Conservation (phyloP, 2,113 vertebrate genomes). For the Bubo blakistoni region DNA sequence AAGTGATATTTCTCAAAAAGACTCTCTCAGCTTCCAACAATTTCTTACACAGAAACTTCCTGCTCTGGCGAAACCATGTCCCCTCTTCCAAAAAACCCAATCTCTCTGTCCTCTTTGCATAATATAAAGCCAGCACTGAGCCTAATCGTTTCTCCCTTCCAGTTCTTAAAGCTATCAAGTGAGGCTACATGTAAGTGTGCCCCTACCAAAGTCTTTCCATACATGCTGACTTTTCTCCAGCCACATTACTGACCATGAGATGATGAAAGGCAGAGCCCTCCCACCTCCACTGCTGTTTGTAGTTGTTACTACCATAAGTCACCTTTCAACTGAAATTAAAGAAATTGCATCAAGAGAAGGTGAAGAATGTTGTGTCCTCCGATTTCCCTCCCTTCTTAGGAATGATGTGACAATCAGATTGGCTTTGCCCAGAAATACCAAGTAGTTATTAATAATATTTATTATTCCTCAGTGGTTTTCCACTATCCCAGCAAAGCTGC, state of each 20-base stretch:
- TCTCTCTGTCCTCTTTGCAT: neutral
- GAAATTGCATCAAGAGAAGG: neutral
- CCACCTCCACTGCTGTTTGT: neutral
- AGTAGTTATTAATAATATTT: slow-evolving; percentile 26
- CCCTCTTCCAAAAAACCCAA: neutral
- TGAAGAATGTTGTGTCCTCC: neutral
- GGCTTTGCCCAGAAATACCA: slow-evolving; percentile 14
- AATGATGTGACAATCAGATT: slow-evolving; percentile 8
- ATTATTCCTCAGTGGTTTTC: slow-evolving; percentile 34
- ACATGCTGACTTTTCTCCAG: neutral
- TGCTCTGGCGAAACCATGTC: neutral
- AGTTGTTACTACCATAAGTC: neutral
- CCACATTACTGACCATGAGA: neutral
- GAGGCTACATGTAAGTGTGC: neutral
- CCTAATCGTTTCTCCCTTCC: neutral
- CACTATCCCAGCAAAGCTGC: neutral
- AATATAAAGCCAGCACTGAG: neutral
- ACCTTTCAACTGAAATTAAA: neutral
- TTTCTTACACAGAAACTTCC: neutral
- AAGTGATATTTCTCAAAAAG: neutral
- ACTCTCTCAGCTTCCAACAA: neutral
- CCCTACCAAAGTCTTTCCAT: neutral
- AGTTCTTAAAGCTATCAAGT: neutral
- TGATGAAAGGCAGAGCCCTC: neutral
- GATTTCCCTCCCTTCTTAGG: neutral